phyloP scores from a whole-genome alignment of 2,797 vertebrate species.

The Apogon hyalosoma region DNA sequence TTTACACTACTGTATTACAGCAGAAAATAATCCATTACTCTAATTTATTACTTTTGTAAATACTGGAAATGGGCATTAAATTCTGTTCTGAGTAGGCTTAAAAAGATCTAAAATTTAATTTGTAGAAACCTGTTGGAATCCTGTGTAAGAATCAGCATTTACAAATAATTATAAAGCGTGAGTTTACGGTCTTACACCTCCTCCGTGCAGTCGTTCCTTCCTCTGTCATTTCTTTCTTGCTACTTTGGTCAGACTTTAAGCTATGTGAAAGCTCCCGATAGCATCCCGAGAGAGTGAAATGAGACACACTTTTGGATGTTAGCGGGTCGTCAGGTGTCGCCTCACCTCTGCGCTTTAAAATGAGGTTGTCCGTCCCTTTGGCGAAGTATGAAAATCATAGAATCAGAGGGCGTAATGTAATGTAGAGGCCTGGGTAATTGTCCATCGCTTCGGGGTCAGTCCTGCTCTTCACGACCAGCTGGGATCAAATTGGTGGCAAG shows the following conservation, averaged over 20 bases:
- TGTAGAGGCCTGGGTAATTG: constrained; percentile 1
- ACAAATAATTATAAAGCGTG: no score
- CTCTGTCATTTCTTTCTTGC: constrained; percentile 28
- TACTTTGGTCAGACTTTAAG: constrained; percentile 11
- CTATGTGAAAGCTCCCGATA: constrained; percentile 36
- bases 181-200: not conserved
- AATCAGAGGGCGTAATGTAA: constrained; percentile 15
- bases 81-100: no score
- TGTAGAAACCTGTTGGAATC: no score
- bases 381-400: constrained; percentile 47
- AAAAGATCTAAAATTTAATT: no score
- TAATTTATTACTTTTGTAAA: no score
- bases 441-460: constrained; percentile 6
- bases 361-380: constrained; percentile 24
- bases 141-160: no score
- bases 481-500: constrained; percentile 49
- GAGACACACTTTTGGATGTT: constrained; percentile 50
- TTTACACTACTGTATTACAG: no score
- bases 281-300: constrained; percentile 32
- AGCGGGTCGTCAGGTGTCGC: constrained; percentile 23
- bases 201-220: constrained; percentile 4
- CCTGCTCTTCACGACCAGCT: constrained; percentile 24
- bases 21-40: no score
- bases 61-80: no score
- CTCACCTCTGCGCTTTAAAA: constrained; percentile 23